These are phyloP conservation scores for Dendrolimus pini DNA, from an alignment of 2,888 invertebrate species.

Conservation along the genomic window DNA sequence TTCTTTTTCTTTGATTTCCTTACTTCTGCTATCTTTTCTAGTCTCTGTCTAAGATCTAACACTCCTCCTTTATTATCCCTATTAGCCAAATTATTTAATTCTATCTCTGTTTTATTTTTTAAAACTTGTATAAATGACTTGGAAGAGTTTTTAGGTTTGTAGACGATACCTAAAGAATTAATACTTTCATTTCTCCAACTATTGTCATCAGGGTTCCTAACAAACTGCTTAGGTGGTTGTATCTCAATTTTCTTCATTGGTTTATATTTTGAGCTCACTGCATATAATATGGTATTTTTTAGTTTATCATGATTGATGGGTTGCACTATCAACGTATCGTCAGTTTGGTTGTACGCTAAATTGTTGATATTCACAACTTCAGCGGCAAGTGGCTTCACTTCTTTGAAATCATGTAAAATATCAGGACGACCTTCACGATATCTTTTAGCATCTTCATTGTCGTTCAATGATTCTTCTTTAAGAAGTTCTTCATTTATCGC, in stretches of 20 bases:
- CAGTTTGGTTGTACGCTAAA: constrained; percentile 1
- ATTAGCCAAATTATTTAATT: constrained; percentile 39
- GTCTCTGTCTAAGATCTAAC: constrained; percentile 50
- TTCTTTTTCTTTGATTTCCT: constrained; percentile 60
- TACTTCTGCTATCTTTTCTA: constrained; percentile 61
- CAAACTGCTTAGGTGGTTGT: constrained; percentile 45
- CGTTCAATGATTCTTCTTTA: constrained; percentile 39
- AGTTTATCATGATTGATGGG: constrained; percentile 39
- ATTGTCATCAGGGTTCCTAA: constrained; percentile 63
- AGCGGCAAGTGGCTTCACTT: constrained; percentile 5
- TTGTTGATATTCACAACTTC: constrained; percentile 1
- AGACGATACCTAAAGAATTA: constrained; percentile 64
- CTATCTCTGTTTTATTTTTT: constrained; percentile 62
- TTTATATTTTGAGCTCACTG: constrained; percentile 54
- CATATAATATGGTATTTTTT: constrained; percentile 37
- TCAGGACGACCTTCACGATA: constrained; percentile 15
- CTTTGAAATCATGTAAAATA: constrained; percentile 1
- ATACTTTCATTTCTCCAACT: constrained; percentile 71
- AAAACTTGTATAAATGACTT: constrained; percentile 63
- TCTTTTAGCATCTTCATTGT: constrained; percentile 31
- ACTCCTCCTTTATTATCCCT: constrained; percentile 40
- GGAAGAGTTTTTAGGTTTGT: constrained; percentile 62
- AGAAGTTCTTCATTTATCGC: constrained; percentile 53
- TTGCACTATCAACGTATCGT: constrained; percentile 41
- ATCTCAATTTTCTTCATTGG: constrained; percentile 62